These are phyloP conservation scores for Craniophora ligustri DNA, from an alignment of 2,888 invertebrate species.

Conservation along the genomic window DNA sequence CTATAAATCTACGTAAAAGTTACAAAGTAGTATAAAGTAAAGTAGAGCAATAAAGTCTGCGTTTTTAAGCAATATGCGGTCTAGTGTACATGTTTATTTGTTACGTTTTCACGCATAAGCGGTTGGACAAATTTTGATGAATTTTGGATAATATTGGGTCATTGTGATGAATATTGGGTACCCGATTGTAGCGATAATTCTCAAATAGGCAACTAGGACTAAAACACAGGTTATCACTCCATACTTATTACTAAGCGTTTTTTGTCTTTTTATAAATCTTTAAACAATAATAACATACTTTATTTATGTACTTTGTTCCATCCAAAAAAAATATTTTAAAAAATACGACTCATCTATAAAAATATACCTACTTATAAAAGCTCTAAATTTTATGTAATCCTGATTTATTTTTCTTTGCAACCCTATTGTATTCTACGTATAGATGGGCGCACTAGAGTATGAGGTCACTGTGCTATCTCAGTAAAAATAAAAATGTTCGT, in stretches of 20 bases:
- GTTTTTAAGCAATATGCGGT: no score
- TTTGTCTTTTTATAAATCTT: no score
- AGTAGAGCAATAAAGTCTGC: no score
- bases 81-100: no score
- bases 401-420: slow-evolving; percentile 10
- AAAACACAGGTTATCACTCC: neutral
- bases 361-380: slow-evolving; percentile 33
- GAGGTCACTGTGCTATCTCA: slow-evolving; percentile 15
- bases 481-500: slow-evolving; percentile 4
- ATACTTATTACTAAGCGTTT: slow-evolving; percentile 7
- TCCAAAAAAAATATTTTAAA: slow-evolving; percentile 12
- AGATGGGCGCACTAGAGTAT: slow-evolving; percentile 43
- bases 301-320: slow-evolving; percentile 39
- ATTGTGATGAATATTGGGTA: no score
- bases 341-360: slow-evolving; percentile 23
- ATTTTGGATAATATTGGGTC: no score
- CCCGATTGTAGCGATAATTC: no score
- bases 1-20: no score
- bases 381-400: slow-evolving; percentile 2
- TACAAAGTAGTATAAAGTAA: no score
- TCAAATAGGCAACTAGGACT: no score
- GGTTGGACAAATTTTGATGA: no score
- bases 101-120: neutral
- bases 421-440: slow-evolving; percentile 1
- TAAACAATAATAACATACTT: slow-evolving; percentile 27